A percentile compares a stretch with the other conserved stretches of the same genome.
These are phyloP conservation scores for Scelioninae gen. 1 DNA, from an alignment of 2,888 invertebrate genomes.

Conservation along the genomic window DNA sequence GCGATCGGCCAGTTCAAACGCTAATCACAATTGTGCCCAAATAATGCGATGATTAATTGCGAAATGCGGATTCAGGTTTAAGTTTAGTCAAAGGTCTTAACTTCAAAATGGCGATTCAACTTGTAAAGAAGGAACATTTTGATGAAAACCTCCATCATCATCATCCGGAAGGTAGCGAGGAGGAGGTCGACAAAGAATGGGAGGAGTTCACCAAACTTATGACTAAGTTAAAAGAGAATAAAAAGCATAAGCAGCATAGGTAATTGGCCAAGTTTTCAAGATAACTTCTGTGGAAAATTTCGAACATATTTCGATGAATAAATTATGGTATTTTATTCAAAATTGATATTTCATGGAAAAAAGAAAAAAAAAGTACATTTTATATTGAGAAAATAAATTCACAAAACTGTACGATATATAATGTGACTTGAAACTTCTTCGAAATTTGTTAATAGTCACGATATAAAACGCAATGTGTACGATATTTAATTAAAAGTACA, in stretches of 20 bases:
- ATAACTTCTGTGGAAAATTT: background rate
- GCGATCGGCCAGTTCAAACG: constrained; percentile 45
- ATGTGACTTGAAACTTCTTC: no score
- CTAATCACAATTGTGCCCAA: constrained; percentile 17
- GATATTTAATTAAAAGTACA: no score
- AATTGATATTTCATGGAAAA: no score
- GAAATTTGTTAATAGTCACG: no score
- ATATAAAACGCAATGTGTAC: no score
- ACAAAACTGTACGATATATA: no score
- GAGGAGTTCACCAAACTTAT: constrained; percentile 86
- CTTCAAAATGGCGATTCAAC: constrained; percentile 77
- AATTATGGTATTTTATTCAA: no score
- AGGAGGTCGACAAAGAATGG: constrained; percentile 87
- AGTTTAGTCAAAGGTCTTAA: no score
- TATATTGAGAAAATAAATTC: no score
- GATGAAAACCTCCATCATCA: constrained; percentile 78
- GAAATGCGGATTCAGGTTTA: constrained; percentile 24
- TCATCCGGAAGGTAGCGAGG: constrained; percentile 85
- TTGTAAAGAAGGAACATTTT: constrained; percentile 77
- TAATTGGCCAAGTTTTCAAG: constrained; percentile 68
- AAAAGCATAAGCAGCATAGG: constrained; percentile 80
- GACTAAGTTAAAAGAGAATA: constrained; percentile 84
- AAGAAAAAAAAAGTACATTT: no score
- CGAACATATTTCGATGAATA: background rate
- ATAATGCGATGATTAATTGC: constrained; percentile 18